Evolutionary conservation across 2,113 vertebrate species (phyloP).

Genomic region (Dipodomys stephensi): DNA sequence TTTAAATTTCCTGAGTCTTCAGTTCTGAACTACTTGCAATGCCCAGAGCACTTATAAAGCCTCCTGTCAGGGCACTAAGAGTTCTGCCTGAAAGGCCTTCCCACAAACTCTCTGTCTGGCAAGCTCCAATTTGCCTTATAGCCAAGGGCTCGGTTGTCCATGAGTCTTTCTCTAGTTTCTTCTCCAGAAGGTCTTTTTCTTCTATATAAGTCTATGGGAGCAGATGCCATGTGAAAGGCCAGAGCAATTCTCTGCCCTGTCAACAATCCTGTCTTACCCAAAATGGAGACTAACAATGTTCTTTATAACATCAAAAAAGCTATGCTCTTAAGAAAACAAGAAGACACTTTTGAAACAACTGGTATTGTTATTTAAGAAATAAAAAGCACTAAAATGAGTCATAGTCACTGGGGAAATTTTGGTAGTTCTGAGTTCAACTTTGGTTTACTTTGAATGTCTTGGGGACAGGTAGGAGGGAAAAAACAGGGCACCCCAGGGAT

Average conservation of each 20-base stretch:
- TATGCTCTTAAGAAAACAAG: background rate
- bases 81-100: background rate
- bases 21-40: background rate
- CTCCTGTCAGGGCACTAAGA: background rate
- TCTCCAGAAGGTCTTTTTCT: background rate
- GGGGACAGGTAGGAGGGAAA: background rate
- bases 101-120: background rate
- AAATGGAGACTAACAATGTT: background rate
- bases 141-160: background rate
- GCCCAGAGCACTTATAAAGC: conserved; percentile 4
- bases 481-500: background rate
- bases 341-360: background rate
- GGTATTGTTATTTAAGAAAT: background rate
- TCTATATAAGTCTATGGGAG: background rate
- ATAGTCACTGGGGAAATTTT: background rate
- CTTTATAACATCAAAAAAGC: background rate
- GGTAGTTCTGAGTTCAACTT: background rate
- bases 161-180: background rate
- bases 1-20: conserved; percentile 2
- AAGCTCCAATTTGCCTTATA: background rate
- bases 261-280: background rate
- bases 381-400: background rate
- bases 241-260: background rate
- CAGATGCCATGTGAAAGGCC: background rate
- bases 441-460: background rate